Base-by-base conservation (phyloP, 2,888 invertebrate genomes). In the Dioctria linearis region DNA sequence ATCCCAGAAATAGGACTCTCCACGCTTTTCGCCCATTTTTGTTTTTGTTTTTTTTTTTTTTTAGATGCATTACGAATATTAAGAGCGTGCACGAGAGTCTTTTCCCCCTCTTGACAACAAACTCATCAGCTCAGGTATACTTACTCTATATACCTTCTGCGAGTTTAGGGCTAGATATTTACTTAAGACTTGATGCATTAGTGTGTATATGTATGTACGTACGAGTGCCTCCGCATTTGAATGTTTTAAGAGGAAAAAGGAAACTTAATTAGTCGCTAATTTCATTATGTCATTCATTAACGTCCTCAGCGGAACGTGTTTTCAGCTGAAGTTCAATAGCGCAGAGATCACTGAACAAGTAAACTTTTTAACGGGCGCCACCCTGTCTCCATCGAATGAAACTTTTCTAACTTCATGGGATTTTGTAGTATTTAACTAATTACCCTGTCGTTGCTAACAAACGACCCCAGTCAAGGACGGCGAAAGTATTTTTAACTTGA, bases 391-490 rank as follows among this genome's bases (percentile, higher is more conserved):
- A 6, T 46, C 49, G 5, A 25, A 9, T 46, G 49, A 46, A 46
- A 46, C 49, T 5, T 46, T 46, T 43, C 25, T 9, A 13, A 67
- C 5, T 42, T 46, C 11, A 25, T 67, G 67, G 46, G 43, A 25
- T 25, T 67, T 46, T 67, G 42, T 46, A 67, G 43, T 43, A 46
- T 67, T 67, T 46, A 67, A 67, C 67, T 67, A 25, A 67, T 67
- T 67, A 9, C 67, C 25, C 25, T 25, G n/a, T 67, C 13, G 25
- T 25, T 46, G 46, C 13, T 25, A 67, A 43, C 3, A 59, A 59
- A 43, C 25, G 25, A 66, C 43, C 66, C 43, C 25, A 66, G 43
- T 66, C 25, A 43, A 5, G 43, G 43, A 43, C 49, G 43, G 42
- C 43, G n/a, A 43, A 13, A 63, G 42, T 8, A 13, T 42, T 13